Evolutionary conservation across 2,113 vertebrate species (phyloP).

Genomic region (Oryzias melastigma): DNA sequence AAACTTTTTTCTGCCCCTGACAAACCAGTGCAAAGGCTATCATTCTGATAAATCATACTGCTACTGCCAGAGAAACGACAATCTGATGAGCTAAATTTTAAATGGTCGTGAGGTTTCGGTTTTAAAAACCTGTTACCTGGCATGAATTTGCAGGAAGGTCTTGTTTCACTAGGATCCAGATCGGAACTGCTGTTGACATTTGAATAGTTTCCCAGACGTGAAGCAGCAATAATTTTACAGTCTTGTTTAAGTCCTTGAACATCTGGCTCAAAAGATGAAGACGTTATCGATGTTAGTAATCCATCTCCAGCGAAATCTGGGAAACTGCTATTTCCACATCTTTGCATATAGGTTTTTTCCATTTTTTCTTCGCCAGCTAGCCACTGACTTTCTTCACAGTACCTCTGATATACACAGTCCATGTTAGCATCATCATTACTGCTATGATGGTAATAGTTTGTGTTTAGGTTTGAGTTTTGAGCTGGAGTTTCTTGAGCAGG

Average conservation of each 20-base stretch:
- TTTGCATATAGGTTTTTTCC: constrained; percentile 41
- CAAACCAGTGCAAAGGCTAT: constrained; percentile 12
- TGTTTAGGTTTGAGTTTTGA: constrained; percentile 52
- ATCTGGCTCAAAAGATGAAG: constrained; percentile 45
- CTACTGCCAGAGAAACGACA: constrained; percentile 28
- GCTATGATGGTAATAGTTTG: constrained; percentile 40
- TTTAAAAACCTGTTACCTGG: constrained; percentile 25
- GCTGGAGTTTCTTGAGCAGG: constrained; percentile 37
- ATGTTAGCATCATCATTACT: constrained; percentile 41
- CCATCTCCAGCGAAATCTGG: constrained; percentile 41
- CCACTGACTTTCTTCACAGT: constrained; percentile 48
- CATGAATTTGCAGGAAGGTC: constrained; percentile 53
- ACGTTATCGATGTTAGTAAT: constrained; percentile 34
- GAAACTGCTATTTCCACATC: constrained; percentile 36
- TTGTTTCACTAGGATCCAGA: constrained; percentile 43
- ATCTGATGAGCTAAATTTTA: constrained; percentile 33
- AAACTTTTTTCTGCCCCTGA: constrained; percentile 13
- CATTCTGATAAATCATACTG: constrained; percentile 20
- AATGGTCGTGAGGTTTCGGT: constrained; percentile 18
- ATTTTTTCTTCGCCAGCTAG: constrained; percentile 49
- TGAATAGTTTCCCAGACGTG: constrained; percentile 63
- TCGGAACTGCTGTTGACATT: constrained; percentile 76
- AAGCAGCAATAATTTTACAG: constrained; percentile 44
- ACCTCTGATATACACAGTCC: constrained; percentile 57
- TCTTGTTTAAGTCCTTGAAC: constrained; percentile 60